phyloP scores from a whole-genome alignment of 2,888 invertebrate species.

The Esperia sulphurella region DNA sequence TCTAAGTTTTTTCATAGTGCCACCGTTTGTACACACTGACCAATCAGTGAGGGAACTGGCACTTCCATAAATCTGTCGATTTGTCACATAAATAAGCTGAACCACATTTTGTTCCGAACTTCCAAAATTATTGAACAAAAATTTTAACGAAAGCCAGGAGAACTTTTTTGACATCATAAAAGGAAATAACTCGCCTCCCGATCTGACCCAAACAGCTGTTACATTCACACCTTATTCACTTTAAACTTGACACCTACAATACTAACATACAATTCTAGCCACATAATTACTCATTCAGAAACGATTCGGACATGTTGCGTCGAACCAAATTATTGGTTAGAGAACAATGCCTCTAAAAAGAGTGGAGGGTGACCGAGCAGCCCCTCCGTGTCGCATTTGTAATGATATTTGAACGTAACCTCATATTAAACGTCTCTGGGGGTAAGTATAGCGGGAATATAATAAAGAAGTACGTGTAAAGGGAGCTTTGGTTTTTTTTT shows the following conservation, averaged over 20 bases:
- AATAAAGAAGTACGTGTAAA: no score
- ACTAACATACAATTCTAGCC: conserved; percentile 4
- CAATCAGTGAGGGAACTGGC: no score
- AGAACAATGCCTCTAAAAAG: conserved; percentile 52
- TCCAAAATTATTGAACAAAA: no score
- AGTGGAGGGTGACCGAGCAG: conserved; percentile 22
- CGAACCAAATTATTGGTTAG: conserved; percentile 45
- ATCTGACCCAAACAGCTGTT: background rate
- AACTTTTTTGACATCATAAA: no score
- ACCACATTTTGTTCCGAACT: no score
- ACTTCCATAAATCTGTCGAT: no score
- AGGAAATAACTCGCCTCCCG: background rate
- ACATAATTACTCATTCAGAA: conserved; percentile 21
- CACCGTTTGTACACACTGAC: no score
- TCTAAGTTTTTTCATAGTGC: no score
- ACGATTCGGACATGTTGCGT: conserved; percentile 21
- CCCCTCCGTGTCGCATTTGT: conserved; percentile 35
- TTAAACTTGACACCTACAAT: background rate
- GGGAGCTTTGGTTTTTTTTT: no score
- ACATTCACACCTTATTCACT: conserved; percentile 14
- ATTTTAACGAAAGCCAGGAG: no score
- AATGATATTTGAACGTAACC: conserved; percentile 69
- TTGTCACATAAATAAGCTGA: no score
- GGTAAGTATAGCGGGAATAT: background rate
- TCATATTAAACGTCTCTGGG: conserved; percentile 44